Evolutionary conservation across 2,888 invertebrate species (phyloP), one percentile per base, ranked within the genome.

Genomic region (Calephelis perditalis): DNA sequence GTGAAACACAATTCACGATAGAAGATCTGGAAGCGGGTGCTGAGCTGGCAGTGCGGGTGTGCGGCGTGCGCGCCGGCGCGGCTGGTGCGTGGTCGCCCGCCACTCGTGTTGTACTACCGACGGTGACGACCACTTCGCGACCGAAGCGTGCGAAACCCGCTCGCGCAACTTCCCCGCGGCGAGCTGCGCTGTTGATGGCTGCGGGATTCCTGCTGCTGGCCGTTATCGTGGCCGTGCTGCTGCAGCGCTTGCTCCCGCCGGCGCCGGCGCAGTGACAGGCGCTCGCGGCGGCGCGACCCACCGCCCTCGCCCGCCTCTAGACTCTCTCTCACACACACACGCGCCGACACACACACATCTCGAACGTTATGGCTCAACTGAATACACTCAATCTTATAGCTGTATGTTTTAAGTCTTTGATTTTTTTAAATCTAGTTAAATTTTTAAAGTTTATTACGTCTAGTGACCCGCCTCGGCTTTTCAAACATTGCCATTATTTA

Each of bases 1-100:
- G 86, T 64, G 94, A 92, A 70, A 89, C 92, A 62, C 92, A 91
- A 82, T 93, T 91, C 78, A 91, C 91, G 78, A 82, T 94, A 78
- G 91, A 92, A 84, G 93, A 94, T 76, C 91, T 97, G 77, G 94
- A 95, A 72, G 91, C 94, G 59, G 95, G 95, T 72, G 92, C 92
- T 61, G 95, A 95, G 77, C 97, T 97, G 86, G 86, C 89, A 72
- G 93, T 95, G 72, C 93, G 97, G 61, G 96, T 97, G 67, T 94
- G 95, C 84, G 94, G 95, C 40, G 93, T 96, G 72, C 93, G 97
- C 71, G 86, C 85, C 59, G 92, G 92, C 71, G 91, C 96, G 69
- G 82, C 92, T 63, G 95, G 96, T 64, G 93, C 95, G 65, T 95
- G 92, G 85, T 95, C 96, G 67, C 92, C 93, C 60, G 81, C 92